A percentile compares a stretch with the other conserved stretches of the same genome.
phyloP scores from a whole-genome alignment of 2,113 vertebrate genomes.

The Ancistrus triradiatus region DNA sequence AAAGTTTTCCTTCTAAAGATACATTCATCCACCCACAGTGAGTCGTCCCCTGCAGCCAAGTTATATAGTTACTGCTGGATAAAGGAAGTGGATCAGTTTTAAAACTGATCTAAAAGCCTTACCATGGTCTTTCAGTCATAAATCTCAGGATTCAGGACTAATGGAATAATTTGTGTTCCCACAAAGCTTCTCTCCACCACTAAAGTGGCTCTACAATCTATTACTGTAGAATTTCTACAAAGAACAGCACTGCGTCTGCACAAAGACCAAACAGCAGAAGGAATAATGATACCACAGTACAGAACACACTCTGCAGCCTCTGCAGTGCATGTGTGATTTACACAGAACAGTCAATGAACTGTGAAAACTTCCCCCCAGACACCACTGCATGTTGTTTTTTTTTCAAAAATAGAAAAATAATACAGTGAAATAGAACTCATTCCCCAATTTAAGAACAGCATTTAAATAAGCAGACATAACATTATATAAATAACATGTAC shows the following conservation, averaged over 20 bases:
- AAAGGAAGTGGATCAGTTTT: too few species aligned
- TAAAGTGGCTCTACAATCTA: too few species aligned
- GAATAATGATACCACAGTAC: slow-evolving; percentile 1
- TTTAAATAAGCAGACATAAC: slow-evolving; percentile 33
- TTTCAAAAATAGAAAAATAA: too few species aligned
- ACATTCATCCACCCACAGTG: slow-evolving; percentile 24
- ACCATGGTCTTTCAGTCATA: too few species aligned
- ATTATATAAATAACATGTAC: slow-evolving; percentile 30
- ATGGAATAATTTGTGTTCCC: too few species aligned
- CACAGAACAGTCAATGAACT: not conserved
- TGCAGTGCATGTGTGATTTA: not conserved
- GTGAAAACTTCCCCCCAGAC: too few species aligned
- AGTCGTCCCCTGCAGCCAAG: not conserved
- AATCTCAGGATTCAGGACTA: too few species aligned
- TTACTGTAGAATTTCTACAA: not conserved
- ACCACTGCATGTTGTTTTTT: too few species aligned
- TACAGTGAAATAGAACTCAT: not conserved
- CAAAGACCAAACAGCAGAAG: not conserved
- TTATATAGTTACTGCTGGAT: not conserved
- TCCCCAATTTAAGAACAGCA: slow-evolving; percentile 3
- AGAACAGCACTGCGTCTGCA: not conserved
- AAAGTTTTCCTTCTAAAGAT: slow-evolving; percentile 8
- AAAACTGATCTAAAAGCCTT: too few species aligned
- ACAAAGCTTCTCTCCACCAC: too few species aligned
- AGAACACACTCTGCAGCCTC: not conserved